These are phyloP conservation scores for Rhaphigaster nebulosa DNA, from an alignment of 2,888 invertebrate genomes.

Conservation along the genomic window DNA sequence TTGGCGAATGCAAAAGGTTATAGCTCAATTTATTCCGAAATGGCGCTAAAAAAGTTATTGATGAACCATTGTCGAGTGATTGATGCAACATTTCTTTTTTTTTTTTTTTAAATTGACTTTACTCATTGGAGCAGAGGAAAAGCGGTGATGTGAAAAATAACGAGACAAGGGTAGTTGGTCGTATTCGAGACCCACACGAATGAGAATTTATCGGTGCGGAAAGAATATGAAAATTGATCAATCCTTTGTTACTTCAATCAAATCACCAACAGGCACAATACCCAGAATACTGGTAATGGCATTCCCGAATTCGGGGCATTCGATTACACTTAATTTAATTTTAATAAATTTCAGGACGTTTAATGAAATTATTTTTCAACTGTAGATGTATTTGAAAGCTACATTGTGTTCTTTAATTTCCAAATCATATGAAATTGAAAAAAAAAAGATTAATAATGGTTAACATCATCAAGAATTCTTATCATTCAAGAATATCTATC, in stretches of 20 bases:
- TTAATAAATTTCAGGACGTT: neutral
- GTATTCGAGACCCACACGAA: constrained; percentile 41
- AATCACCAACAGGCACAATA: neutral
- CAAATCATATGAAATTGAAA: no score
- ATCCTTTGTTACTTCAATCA: constrained; percentile 42
- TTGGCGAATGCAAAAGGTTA: neutral
- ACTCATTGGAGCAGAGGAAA: constrained; percentile 43
- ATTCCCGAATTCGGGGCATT: neutral
- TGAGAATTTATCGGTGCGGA: constrained; percentile 40
- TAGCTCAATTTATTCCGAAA: neutral
- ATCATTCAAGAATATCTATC: no score
- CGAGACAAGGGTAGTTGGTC: constrained; percentile 12
- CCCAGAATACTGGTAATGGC: neutral
- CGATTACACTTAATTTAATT: neutral
- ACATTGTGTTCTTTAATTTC: no score
- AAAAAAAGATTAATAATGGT: no score
- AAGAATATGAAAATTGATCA: constrained; percentile 45
- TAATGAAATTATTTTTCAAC: no score
- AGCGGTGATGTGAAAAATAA: constrained; percentile 48
- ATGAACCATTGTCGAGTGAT: constrained; percentile 24
- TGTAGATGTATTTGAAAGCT: no score
- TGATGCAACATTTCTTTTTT: constrained; percentile 20
- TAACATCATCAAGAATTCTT: no score
- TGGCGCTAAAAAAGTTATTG: neutral
- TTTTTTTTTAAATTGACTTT: constrained; percentile 36